Conservation (phyloP, 1,140 invertebrate species). For the Lordiphosa stackelbergi region DNA sequence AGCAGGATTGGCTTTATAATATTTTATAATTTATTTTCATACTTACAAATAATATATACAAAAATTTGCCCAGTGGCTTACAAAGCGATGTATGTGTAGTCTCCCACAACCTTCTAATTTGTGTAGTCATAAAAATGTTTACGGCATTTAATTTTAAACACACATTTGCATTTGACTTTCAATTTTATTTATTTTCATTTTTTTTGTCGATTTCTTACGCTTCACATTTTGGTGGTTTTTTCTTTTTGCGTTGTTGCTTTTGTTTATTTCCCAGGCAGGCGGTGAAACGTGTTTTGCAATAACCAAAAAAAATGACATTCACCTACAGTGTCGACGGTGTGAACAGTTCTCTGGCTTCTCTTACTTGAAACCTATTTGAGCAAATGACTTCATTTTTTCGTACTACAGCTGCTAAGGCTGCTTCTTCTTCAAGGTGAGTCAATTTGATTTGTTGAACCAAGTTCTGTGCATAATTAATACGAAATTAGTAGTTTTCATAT, state of each 20-base stretch:
- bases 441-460: background rate
- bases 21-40: no score
- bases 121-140: slow-evolving; percentile 11
- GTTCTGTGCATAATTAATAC: slow-evolving; percentile 43
- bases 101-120: slow-evolving; percentile 14
- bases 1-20: no score
- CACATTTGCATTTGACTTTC: slow-evolving; percentile 14
- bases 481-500: slow-evolving; percentile 21
- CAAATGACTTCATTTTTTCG: slow-evolving; percentile 10
- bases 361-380: slow-evolving; percentile 2
- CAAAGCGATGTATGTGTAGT: background rate
- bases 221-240: slow-evolving; percentile 8
- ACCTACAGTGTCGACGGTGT: slow-evolving; percentile 2
- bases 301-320: slow-evolving; percentile 9
- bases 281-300: slow-evolving; percentile 13
- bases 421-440: slow-evolving; percentile 7
- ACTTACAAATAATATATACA: no score
- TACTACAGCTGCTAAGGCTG: background rate
- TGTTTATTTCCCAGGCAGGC: slow-evolving; percentile 12
- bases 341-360: slow-evolving; percentile 10
- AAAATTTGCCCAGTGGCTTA: no score
- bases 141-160: slow-evolving; percentile 11
- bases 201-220: slow-evolving; percentile 9
- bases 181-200: slow-evolving; percentile 14
- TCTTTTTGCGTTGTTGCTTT: slow-evolving; percentile 1